Conservation (phyloP, 2,113 vertebrate genomes). For the Brachionichthys hirsutus region DNA sequence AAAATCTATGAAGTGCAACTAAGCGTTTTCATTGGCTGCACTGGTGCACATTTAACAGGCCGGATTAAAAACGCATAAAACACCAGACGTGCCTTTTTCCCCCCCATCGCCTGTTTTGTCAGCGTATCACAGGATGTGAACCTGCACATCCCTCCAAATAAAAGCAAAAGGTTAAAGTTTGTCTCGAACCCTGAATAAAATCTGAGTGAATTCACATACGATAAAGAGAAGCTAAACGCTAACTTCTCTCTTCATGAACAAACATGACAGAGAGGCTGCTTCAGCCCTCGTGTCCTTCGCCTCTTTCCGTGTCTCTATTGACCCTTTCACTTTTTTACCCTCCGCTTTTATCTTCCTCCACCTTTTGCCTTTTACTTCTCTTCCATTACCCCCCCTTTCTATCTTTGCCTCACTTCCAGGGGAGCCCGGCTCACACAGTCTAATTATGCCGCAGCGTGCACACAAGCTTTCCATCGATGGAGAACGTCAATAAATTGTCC, state of each 20-base stretch:
- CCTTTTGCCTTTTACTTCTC: neutral
- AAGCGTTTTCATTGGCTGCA: neutral
- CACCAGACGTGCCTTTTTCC: too few relatives aligned
- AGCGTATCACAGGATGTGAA: too few relatives aligned
- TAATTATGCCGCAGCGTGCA: slow-evolving; percentile 51
- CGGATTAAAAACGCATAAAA: too few relatives aligned
- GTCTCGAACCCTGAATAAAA: too few relatives aligned
- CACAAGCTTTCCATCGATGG: slow-evolving; percentile 28
- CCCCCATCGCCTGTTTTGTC: too few relatives aligned
- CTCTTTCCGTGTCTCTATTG: neutral
- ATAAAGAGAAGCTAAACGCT: too few relatives aligned
- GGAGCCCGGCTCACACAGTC: slow-evolving; percentile 41
- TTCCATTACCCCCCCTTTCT: neutral
- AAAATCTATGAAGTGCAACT: neutral
- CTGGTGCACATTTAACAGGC: too few relatives aligned
- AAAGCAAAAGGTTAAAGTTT: too few relatives aligned
- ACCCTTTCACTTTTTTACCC: neutral
- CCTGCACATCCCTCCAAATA: too few relatives aligned
- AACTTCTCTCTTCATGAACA: neutral
- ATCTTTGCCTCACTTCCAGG: slow-evolving; percentile 24
- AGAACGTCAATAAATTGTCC: slow-evolving; percentile 19
- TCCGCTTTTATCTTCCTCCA: neutral
- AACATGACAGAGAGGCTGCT: neutral
- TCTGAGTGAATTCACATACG: too few relatives aligned
- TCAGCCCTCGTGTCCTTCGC: neutral